Evolutionary conservation across 2,797 vertebrate species (phyloP), one percentile per base, ranked within the genome.

Genomic region (Pangasius sanitwongsei): DNA sequence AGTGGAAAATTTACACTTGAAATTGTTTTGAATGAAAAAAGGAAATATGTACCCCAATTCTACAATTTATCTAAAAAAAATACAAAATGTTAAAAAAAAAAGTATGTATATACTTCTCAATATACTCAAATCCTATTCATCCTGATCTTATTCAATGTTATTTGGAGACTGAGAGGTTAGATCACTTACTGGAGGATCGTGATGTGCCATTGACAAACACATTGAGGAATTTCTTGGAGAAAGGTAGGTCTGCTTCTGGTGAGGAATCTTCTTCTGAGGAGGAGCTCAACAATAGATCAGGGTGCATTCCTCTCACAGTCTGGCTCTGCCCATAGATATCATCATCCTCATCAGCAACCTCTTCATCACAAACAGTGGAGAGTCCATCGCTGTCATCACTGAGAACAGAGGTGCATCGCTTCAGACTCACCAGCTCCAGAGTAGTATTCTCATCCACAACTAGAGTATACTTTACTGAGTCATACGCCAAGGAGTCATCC

Each of bases 391-490:
- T 98, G 94, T 96, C 97, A 0, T 97, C 97, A 1, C 98, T 98
- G 89, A 99, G 96, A 92, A 98, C 97, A 0, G 97, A 98, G 11
- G 97, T 98, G 93, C 98, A 99, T 89, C 98, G 97, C 94, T 97
- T 97, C 90, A 99, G 97, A 94, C 98, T 99, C 92, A 99, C 97
- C 85, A 99, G 94, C 94, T 99, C 98, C 93, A 99, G 96, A 11
- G 98, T 99, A 28, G 98, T 99, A 94, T 99, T 97, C 93, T 99
- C 98, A n/a, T 99, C 98, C 92, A 99, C 98, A 92, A 99, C 98
- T 87, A 99, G 95, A 1, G 98, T 99, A 95, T 99, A 99, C 94
- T 99, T 99, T 94, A 99, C 95, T 0, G 98, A 97, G 87, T 99
- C 98, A 37, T 99, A 99, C 44, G 97, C 98, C 94, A 98, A 92